Conservation (phyloP, 2,113 vertebrate genomes). For the Hystrix brachyura region DNA sequence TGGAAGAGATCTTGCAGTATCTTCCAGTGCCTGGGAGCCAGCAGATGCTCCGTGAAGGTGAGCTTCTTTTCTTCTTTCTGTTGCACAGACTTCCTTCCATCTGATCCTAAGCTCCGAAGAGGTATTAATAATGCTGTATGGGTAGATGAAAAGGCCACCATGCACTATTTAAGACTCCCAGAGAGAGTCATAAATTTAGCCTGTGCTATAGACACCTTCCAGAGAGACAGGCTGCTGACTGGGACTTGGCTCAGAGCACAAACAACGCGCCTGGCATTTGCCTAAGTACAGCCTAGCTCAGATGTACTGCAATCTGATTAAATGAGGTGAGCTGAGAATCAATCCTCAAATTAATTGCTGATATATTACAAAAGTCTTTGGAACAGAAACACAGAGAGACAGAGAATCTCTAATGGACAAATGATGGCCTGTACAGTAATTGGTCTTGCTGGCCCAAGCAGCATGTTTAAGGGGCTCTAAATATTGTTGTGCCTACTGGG, state of each 20-base stretch:
- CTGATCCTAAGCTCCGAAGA: constrained; percentile 50
- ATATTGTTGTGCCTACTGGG: neutral
- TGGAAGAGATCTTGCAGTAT: neutral
- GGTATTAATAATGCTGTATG: constrained; percentile 73
- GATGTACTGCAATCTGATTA: constrained; percentile 46
- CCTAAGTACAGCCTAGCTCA: constrained; percentile 50
- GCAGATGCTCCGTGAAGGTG: constrained; percentile 29
- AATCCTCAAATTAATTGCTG: neutral
- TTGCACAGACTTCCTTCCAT: constrained; percentile 53
- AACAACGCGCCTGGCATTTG: constrained; percentile 68
- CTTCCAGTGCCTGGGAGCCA: neutral
- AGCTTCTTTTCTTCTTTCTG: constrained; percentile 52
- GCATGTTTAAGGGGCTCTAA: neutral
- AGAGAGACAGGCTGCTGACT: constrained; percentile 68
- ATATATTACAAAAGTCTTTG: constrained; percentile 38
- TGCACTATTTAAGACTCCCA: constrained; percentile 74
- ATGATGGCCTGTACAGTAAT: neutral
- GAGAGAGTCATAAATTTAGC: constrained; percentile 72
- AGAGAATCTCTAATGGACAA: neutral
- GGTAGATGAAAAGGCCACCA: constrained; percentile 72
- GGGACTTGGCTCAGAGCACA: constrained; percentile 62
- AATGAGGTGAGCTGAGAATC: constrained; percentile 29
- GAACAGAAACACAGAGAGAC: neutral
- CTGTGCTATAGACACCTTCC: constrained; percentile 46
- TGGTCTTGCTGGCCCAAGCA: neutral